Evolutionary conservation across 2,888 invertebrate genomes (phyloP), one percentile per base, ranked within the genome.

Genomic region (Drosophila diplacantha): DNA sequence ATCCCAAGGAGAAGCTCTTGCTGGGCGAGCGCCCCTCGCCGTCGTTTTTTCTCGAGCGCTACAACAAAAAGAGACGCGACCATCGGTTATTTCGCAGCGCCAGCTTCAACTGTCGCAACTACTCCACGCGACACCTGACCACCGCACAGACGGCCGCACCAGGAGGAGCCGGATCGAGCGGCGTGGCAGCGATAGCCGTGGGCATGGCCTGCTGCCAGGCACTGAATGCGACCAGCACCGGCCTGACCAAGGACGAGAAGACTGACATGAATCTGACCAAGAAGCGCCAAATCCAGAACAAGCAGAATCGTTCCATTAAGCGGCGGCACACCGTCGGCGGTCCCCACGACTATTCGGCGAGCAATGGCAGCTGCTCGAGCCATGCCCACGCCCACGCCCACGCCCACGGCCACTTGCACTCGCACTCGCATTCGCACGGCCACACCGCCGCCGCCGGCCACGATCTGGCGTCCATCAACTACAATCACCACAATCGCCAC

Each of bases 251-350:
- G 87, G 92, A 91, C 71, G 93, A 93, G 87, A 93, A 94, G 90
- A 93, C 93, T 56, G 94, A 95, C 87, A 93, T 93, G 87, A 94
- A 94, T 88, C 91, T 93, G 71, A 93, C 93, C 85, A 93, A 93
- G 85, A 91, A 93, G 74, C 91, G 93, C 41, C 93, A 93, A 86
- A 89, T 88, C 67, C 88, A 88, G 73, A 88, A 88, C 61, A 88
- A 88, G 69, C 88, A 88, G 65, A 88, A 87, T 81, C 87, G 89
- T 50, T 94, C 94, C 69, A 95, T 96, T 83, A 96, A 96, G 88
- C 91, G 97, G 41, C 91, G 97, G 29, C 96, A 97, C 89, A 97
- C 97, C 0, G 96, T 97, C 9, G 96, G 96, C 68, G 96, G 97
- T 55, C 95, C 95, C n/a, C 95, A 95, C 88, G 96, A 96, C 89